A percentile compares a stretch with the other conserved stretches of the same genome.
phyloP scores from a whole-genome alignment of 2,888 invertebrate genomes.

The Poecilobothrus nobilitatus region DNA sequence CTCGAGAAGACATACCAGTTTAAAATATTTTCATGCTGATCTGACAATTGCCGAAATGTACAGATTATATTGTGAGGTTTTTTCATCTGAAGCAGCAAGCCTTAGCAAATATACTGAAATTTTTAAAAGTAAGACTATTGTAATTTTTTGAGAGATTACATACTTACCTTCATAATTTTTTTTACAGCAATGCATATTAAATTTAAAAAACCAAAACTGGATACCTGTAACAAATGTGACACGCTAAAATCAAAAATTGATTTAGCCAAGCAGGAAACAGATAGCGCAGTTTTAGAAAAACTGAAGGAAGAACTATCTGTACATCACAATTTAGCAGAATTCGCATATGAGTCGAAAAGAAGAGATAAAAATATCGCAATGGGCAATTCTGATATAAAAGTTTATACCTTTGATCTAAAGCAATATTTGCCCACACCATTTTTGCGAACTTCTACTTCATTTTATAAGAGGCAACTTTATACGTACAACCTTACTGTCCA shows the following conservation, averaged over 20 bases:
- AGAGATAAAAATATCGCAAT: conserved; percentile 18
- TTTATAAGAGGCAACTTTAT: conserved; percentile 22
- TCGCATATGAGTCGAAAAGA: conserved; percentile 8
- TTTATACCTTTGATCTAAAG: conserved; percentile 21
- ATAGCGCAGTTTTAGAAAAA: conserved; percentile 13
- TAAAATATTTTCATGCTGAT: conserved; percentile 19
- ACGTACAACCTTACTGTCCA: conserved; percentile 22
- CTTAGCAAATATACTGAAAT: conserved; percentile 22
- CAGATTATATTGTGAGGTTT: conserved; percentile 18
- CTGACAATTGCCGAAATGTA: conserved; percentile 19
- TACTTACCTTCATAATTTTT: neutral
- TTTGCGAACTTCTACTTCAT: conserved; percentile 19
- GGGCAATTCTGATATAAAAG: conserved; percentile 6
- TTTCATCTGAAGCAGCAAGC: neutral
- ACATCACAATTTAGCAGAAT: conserved; percentile 7
- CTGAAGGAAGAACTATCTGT: neutral
- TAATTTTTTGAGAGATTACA: too few species aligned
- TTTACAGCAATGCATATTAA: conserved; percentile 19
- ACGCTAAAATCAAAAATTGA: conserved; percentile 20
- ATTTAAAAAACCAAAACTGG: conserved; percentile 22
- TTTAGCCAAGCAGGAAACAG: neutral
- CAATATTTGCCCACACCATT: conserved; percentile 23
- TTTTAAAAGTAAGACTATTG: conserved; percentile 13
- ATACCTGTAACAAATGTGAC: conserved; percentile 24
- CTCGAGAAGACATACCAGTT: conserved; percentile 18